phyloP scores from a whole-genome alignment of 2,888 invertebrate genomes.

The Drosophila anomelani region DNA sequence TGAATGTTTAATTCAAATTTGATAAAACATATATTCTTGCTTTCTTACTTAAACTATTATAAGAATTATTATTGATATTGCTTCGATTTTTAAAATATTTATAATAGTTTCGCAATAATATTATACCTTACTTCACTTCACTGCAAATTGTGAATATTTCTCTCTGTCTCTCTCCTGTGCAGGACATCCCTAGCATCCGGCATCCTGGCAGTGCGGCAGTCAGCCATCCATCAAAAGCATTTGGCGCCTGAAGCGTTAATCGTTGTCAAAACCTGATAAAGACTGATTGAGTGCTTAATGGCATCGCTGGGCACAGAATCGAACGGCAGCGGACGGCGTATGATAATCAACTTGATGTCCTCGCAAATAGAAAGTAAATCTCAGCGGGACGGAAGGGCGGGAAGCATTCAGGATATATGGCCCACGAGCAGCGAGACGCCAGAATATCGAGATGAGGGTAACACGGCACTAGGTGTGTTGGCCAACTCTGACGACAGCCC shows the following conservation, averaged over 20 bases:
- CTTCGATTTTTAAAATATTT: neutral
- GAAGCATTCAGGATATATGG: neutral
- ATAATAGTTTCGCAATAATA: too few species aligned
- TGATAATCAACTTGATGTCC: conserved; percentile 70
- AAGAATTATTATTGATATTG: too few species aligned
- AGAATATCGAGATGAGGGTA: conserved; percentile 3
- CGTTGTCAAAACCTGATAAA: conserved; percentile 81
- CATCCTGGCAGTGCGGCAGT: conserved; percentile 14
- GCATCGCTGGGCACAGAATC: conserved; percentile 58
- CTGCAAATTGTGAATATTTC: too few species aligned
- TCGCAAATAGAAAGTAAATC: conserved; percentile 53
- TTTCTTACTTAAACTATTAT: too few species aligned
- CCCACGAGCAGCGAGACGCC: neutral
- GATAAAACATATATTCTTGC: too few species aligned
- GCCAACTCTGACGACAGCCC: conserved; percentile 30
- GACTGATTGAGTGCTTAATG: conserved; percentile 81
- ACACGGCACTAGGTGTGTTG: conserved; percentile 30
- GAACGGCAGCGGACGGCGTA: conserved; percentile 49
- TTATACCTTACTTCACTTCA: neutral
- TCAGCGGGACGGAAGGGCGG: neutral
- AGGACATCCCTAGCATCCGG: conserved; percentile 8
- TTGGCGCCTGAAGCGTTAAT: conserved; percentile 76
- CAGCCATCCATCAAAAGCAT: conserved; percentile 76
- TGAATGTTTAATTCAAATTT: neutral
- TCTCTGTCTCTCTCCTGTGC: neutral